A percentile compares a stretch with the other conserved stretches of the same genome.
These are phyloP conservation scores for Pongo pygmaeus DNA, from an alignment of 2,113 vertebrate genomes.

Conservation along the genomic window DNA sequence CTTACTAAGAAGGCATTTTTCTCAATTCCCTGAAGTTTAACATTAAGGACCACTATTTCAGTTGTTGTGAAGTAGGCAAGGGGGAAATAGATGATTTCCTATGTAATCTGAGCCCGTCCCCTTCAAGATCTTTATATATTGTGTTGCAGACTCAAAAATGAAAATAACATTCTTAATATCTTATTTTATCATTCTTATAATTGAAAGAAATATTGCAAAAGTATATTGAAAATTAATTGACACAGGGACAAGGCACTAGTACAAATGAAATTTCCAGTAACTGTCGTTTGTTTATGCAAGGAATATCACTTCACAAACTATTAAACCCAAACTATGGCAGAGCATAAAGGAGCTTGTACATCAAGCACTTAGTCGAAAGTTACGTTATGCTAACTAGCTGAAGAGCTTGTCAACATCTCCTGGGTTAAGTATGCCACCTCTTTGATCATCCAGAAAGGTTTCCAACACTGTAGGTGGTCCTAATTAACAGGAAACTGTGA, in stretches of 20 bases:
- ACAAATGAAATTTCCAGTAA: background rate
- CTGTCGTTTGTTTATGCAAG: slow-evolving; percentile 46
- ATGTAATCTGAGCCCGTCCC: background rate
- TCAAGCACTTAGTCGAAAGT: slow-evolving; percentile 59
- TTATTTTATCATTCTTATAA: background rate
- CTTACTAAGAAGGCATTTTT: background rate
- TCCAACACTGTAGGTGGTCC: slow-evolving; percentile 81
- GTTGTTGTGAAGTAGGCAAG: background rate
- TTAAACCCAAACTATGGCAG: background rate
- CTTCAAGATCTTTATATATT: background rate
- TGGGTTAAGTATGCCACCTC: slow-evolving; percentile 67
- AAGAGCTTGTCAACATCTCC: slow-evolving; percentile 74
- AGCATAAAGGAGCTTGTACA: slow-evolving; percentile 52
- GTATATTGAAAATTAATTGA: background rate
- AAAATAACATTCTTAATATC: background rate
- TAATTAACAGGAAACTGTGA: slow-evolving; percentile 80
- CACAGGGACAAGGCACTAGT: background rate
- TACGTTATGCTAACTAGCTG: slow-evolving; percentile 74
- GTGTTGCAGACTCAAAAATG: background rate
- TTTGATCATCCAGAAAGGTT: slow-evolving; percentile 82
- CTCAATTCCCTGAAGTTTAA: slow-evolving; percentile 10
- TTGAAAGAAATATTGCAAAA: background rate
- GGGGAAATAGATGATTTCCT: background rate
- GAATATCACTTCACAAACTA: slow-evolving; percentile 45
- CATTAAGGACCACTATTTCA: background rate